Evolutionary conservation across 2,797 vertebrate genomes (phyloP).

Genomic region (Aulostomus chinensis): DNA sequence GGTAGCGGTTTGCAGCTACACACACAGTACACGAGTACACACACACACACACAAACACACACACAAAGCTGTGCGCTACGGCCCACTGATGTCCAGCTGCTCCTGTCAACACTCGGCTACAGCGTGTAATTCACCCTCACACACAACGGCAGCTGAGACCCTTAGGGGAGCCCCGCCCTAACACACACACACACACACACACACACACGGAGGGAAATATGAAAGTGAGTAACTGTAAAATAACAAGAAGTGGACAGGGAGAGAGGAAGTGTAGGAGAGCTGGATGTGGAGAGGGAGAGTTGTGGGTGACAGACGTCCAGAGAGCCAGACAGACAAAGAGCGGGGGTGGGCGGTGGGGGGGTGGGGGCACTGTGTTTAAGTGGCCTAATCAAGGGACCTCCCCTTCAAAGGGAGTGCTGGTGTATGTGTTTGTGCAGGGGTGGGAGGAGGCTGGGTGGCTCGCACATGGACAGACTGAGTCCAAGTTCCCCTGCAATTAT

Average conservation of each 20-base stretch:
- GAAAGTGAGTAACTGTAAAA: conserved; percentile 29
- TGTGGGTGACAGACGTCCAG: conserved; percentile 47
- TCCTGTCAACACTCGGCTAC: conserved; percentile 94
- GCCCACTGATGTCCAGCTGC: conserved; percentile 93
- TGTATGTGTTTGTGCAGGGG: conserved; percentile 52
- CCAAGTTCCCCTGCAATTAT: conserved; percentile 77
- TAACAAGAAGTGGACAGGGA: conserved; percentile 46
- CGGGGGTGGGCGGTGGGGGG: conserved; percentile 6
- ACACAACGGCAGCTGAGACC: conserved; percentile 87
- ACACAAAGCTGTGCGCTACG: conserved; percentile 32
- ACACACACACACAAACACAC: conserved; percentile 14
- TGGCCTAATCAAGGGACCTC: conserved; percentile 73
- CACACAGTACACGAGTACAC: conserved; percentile 15
- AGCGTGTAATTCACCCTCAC: conserved; percentile 88
- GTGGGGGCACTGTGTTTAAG: conserved; percentile 57
- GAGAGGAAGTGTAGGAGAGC: conserved; percentile 37
- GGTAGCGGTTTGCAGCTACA: conserved; percentile 17
- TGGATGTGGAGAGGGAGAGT: conserved; percentile 28
- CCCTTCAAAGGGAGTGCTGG: conserved; percentile 61
- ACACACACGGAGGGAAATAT: conserved; percentile 28
- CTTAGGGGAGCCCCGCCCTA: conserved; percentile 30
- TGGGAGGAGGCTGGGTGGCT: conserved; percentile 25
- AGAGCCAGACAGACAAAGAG: conserved; percentile 57
- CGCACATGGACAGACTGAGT: conserved; percentile 69
- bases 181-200: conserved; percentile 17